phyloP scores from a whole-genome alignment of 2,113 vertebrate genomes.

The Syngnathus floridae region DNA sequence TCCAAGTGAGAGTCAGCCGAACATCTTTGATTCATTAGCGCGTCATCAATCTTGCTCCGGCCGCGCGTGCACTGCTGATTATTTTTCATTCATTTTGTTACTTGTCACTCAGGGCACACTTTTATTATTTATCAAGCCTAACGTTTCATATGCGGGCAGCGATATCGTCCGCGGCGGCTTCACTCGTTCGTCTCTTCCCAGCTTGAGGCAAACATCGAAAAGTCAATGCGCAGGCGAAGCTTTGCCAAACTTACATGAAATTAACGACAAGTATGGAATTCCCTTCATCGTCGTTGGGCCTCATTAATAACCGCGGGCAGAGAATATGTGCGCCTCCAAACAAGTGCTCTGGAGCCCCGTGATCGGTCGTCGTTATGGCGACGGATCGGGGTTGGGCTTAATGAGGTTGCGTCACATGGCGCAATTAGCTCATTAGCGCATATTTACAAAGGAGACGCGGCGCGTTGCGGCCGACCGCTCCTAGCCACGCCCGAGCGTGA shows the following conservation, averaged over 20 bases:
- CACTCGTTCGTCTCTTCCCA: not conserved
- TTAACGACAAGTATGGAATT: not conserved
- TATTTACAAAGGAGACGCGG: not conserved
- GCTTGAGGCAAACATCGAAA: not conserved
- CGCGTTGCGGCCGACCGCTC: not conserved
- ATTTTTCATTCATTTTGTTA: not conserved
- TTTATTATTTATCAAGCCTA: not conserved
- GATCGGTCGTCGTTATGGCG: not conserved
- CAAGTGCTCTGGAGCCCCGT: not conserved
- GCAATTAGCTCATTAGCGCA: slow-evolving; percentile 5
- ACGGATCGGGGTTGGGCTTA: not conserved
- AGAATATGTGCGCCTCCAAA: not conserved
- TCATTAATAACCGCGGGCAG: not conserved
- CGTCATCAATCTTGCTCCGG: not conserved
- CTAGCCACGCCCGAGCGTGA: not conserved
- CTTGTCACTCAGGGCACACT: not conserved
- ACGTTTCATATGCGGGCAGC: not conserved
- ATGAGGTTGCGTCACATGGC: not conserved
- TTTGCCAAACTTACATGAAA: slow-evolving; percentile 2
- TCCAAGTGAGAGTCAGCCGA: not conserved
- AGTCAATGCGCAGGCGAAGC: not conserved
- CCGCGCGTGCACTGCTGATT: not conserved
- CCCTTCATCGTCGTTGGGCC: not conserved
- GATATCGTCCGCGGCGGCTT: not conserved
- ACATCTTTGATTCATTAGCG: not conserved